Evolutionary conservation across 2,797 vertebrate genomes (phyloP).

Genomic region (Aselliscus stoliczkanus): DNA sequence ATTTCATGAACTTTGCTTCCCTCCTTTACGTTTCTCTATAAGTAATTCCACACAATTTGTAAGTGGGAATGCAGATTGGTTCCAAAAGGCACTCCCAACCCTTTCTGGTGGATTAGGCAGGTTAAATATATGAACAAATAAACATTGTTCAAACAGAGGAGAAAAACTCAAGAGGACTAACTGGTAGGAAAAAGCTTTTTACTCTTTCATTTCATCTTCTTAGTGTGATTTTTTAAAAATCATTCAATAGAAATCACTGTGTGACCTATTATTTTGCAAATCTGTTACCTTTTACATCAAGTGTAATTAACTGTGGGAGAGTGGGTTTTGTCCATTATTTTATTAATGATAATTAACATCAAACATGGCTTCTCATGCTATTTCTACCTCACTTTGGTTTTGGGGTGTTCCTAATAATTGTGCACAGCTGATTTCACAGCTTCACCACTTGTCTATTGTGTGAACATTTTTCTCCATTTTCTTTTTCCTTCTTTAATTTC

Average conservation of each 20-base stretch:
- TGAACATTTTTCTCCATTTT: constrained; percentile 75
- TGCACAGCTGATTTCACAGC: constrained; percentile 78
- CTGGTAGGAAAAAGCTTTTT: constrained; percentile 84
- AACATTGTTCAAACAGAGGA: constrained; percentile 55
- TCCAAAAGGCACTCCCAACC: constrained; percentile 44
- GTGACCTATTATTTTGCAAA: constrained; percentile 79
- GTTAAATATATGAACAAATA: constrained; percentile 17
- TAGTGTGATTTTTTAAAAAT: constrained; percentile 74
- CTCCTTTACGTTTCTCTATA: constrained; percentile 60
- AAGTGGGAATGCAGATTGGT: constrained; percentile 52
- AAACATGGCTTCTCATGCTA: constrained; percentile 85
- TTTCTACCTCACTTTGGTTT: constrained; percentile 91
- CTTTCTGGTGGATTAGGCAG: constrained; percentile 5
- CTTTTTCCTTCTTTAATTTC: constrained; percentile 60
- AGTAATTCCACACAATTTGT: constrained; percentile 61
- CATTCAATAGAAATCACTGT: constrained; percentile 64
- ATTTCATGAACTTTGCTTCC: constrained; percentile 56
- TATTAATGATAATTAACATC: constrained; percentile 83
- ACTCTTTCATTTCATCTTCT: constrained; percentile 75
- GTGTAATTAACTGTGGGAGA: constrained; percentile 81
- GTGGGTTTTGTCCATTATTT: constrained; percentile 71
- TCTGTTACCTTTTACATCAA: constrained; percentile 84
- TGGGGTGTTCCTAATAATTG: constrained; percentile 83
- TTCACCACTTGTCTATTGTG: constrained; percentile 79
- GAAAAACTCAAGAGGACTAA: constrained; percentile 56